These are phyloP conservation scores for Phymorhynchus buccinoides DNA, from an alignment of 1,140 invertebrate species.

Conservation along the genomic window DNA sequence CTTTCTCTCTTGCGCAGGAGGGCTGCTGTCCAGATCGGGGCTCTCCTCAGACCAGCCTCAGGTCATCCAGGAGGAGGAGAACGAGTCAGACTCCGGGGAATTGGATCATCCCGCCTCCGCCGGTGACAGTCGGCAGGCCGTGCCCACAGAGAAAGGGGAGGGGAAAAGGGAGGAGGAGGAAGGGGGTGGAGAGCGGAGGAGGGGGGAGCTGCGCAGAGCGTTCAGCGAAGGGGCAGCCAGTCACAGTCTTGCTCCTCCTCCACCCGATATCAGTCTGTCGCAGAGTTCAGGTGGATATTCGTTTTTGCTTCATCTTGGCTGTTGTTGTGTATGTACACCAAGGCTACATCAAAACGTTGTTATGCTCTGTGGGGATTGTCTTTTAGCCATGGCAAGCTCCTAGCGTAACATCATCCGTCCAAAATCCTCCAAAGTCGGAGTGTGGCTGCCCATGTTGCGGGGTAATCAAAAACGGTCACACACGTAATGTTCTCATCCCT, in stretches of 20 bases:
- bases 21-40: not conserved
- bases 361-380: too few relatives aligned
- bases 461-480: too few relatives aligned
- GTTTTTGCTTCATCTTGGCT: too few relatives aligned
- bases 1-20: too few relatives aligned
- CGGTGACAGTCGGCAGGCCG: not conserved
- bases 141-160: not conserved
- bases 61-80: slow-evolving; percentile 32
- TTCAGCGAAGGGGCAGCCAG: slow-evolving; percentile 8
- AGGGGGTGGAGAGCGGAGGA: not conserved
- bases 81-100: not conserved
- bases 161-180: slow-evolving; percentile 2
- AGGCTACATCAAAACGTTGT: too few relatives aligned
- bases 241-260: not conserved
- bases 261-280: not conserved
- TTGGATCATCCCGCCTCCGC: not conserved
- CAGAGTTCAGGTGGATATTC: not conserved
- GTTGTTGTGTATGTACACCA: too few relatives aligned
- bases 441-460: too few relatives aligned
- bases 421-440: too few relatives aligned
- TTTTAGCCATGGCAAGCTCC: too few relatives aligned
- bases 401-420: too few relatives aligned
- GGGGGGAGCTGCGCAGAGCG: not conserved
- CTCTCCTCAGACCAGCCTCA: not conserved
- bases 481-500: too few relatives aligned